These are phyloP conservation scores for Astreopora myriophthalma DNA, from an alignment of 64 coral and sea anemone species.

Conservation along the genomic window DNA sequence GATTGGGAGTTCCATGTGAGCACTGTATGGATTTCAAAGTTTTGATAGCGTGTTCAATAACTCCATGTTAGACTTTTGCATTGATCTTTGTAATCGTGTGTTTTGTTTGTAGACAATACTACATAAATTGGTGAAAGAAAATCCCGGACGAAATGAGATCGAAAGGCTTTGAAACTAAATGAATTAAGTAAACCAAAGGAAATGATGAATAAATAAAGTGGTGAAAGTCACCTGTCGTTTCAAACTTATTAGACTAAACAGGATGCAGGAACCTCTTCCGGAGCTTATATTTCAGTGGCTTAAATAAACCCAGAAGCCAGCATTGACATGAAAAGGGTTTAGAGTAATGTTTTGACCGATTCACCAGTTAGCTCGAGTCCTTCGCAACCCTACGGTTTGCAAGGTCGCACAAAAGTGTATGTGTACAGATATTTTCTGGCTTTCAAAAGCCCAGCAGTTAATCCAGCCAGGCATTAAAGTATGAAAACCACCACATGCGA, in stretches of 20 bases:
- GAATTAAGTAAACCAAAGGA: neutral
- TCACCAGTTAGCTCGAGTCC: no score
- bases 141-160: neutral
- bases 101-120: neutral
- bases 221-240: neutral
- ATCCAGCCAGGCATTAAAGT: no score
- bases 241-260: neutral
- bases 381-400: no score
- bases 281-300: neutral
- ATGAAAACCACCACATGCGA: no score
- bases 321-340: no score
- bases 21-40: no score
- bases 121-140: neutral
- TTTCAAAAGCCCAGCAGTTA: neutral
- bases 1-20: no score
- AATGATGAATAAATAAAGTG: conserved; percentile 25
- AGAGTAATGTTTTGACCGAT: no score
- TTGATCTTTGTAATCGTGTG: neutral
- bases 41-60: no score
- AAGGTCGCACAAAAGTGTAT: no score
- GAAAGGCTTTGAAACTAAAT: neutral
- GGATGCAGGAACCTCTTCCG: neutral
- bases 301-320: neutral
- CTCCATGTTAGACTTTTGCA: no score
- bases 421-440: neutral